Percentiles rank a stretch among this genome's conserved stretches.
phyloP scores from a whole-genome alignment of 2,113 vertebrate genomes.

The Morphnarchus princeps region DNA sequence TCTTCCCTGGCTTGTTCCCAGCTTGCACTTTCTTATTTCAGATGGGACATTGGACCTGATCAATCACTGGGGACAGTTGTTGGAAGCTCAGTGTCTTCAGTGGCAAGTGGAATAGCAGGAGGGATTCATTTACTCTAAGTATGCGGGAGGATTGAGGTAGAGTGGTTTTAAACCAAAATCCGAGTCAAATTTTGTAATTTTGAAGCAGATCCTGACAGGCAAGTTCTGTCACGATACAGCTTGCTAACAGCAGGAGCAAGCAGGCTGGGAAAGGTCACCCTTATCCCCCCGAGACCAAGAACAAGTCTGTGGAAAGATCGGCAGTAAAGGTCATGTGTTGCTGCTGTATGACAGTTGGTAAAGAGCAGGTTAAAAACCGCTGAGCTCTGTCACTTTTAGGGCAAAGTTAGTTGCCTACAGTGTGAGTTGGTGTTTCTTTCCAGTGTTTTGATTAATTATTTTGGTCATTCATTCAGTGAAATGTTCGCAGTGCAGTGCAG shows the following conservation, averaged over 20 bases:
- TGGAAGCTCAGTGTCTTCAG: background rate
- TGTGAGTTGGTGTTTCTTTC: background rate
- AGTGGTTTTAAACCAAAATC: background rate
- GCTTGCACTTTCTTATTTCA: background rate
- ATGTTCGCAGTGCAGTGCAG: background rate
- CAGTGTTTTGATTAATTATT: constrained; percentile 19
- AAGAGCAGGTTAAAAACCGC: background rate
- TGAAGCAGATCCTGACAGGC: background rate
- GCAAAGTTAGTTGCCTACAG: background rate
- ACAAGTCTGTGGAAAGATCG: background rate
- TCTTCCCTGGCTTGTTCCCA: background rate
- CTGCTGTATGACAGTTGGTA: background rate
- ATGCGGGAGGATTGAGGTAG: accelerated
- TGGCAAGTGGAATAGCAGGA: background rate
- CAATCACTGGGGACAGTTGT: accelerated
- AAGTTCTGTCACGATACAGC: background rate
- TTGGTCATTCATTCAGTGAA: constrained; percentile 4
- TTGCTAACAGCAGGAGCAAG: background rate
- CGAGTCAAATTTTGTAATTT: accelerated
- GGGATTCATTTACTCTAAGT: no score
- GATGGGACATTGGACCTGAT: background rate
- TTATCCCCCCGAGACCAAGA: background rate
- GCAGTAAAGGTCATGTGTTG: background rate
- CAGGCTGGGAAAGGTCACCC: background rate
- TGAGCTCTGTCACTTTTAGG: background rate